Evolutionary conservation across 2,797 vertebrate species (phyloP).

Genomic region (Enteromius mattozi): DNA sequence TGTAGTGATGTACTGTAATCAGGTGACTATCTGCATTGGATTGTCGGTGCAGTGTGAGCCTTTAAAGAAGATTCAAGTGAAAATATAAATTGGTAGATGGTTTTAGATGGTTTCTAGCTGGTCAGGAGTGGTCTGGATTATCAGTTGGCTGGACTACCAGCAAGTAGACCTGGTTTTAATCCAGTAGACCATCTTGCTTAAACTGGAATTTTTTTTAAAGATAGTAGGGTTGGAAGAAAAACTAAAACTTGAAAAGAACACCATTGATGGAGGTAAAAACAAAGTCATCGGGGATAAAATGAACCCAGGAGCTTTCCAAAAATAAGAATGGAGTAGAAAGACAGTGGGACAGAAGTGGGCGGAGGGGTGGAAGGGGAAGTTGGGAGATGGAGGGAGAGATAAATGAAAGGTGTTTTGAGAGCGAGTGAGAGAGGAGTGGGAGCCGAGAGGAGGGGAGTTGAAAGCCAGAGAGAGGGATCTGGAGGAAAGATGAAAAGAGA

Average conservation of each 20-base stretch:
- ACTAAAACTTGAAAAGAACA: conserved; percentile 7
- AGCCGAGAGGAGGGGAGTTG: conserved; percentile 61
- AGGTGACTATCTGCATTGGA: not conserved
- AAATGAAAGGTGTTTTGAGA: conserved; percentile 54
- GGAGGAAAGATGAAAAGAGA: conserved; percentile 75
- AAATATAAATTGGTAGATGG: not conserved
- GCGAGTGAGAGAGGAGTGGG: conserved; percentile 37
- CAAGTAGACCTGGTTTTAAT: not conserved
- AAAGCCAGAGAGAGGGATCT: conserved; percentile 64
- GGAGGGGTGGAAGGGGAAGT: conserved; percentile 67
- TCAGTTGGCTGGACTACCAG: not conserved
- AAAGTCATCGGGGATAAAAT: not conserved
- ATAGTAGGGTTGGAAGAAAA: not conserved
- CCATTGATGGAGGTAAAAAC: conserved; percentile 6
- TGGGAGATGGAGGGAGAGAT: conserved; percentile 59
- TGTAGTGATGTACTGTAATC: not conserved
- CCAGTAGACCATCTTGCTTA: not conserved
- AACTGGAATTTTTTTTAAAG: not conserved
- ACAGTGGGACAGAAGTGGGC: conserved; percentile 52
- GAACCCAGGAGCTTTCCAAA: conserved; percentile 36
- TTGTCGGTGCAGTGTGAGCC: not conserved
- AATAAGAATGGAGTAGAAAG: conserved; percentile 40
- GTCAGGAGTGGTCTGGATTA: not conserved
- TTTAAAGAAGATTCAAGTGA: not conserved
- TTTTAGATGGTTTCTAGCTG: not conserved